Percentiles rank a stretch among this genome's conserved stretches.
Evolutionary conservation across 2,797 vertebrate species (phyloP).

Genomic region (Notoglanidium macrostoma): DNA sequence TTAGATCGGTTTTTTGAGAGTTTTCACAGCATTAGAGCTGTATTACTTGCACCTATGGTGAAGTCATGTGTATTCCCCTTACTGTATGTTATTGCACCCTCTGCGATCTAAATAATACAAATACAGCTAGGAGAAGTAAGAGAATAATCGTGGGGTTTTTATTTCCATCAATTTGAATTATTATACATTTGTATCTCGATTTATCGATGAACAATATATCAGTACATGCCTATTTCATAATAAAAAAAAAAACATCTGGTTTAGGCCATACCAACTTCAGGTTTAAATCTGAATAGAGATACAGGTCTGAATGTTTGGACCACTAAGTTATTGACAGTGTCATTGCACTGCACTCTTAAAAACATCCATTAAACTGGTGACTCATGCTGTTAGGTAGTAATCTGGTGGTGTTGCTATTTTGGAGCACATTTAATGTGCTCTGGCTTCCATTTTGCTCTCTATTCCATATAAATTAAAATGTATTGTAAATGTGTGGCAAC

Average conservation of each 20-base stretch:
- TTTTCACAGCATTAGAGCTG: too few species aligned
- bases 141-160: too few species aligned
- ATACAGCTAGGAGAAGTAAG: too few species aligned
- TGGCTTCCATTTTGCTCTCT: background rate
- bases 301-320: background rate
- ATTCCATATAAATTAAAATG: conserved; percentile 15
- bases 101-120: too few species aligned
- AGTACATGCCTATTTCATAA: too few species aligned
- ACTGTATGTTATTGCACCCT: too few species aligned
- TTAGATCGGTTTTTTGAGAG: too few species aligned
- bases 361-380: background rate
- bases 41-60: too few species aligned
- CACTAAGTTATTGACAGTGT: background rate
- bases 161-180: too few species aligned
- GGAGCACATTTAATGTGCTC: background rate
- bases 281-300: background rate
- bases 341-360: background rate
- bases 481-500: conserved; percentile 18
- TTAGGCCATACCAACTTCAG: background rate
- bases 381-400: background rate
- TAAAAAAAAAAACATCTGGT: background rate
- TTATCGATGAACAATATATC: too few species aligned
- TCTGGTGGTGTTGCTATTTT: background rate
- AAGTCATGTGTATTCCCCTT: too few species aligned
- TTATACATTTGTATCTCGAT: too few species aligned